phyloP scores from a whole-genome alignment of 2,888 invertebrate species.

The Rhimphoctona megacephalus region DNA sequence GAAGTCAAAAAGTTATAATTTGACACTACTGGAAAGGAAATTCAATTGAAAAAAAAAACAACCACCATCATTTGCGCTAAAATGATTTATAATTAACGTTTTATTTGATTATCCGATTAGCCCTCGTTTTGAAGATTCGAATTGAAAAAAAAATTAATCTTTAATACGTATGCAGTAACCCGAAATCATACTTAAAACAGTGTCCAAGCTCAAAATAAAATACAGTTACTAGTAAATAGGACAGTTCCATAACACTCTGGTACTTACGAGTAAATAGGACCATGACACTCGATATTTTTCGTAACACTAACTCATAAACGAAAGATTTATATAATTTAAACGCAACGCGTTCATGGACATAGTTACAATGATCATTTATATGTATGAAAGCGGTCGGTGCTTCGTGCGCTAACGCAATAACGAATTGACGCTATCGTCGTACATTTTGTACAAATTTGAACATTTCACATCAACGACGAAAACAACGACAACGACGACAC shows the following conservation, averaged over 20 bases:
- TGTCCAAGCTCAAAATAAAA: no score
- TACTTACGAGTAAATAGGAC: not conserved
- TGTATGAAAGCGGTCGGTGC: not conserved
- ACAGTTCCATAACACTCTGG: not conserved
- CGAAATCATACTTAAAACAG: no score
- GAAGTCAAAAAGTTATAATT: not conserved
- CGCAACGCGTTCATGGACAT: not conserved
- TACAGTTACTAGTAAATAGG: not conserved
- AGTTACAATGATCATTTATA: not conserved
- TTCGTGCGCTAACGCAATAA: conserved; percentile 3
- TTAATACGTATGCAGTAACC: no score
- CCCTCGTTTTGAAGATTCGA: not conserved
- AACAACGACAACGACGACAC: conserved; percentile 28
- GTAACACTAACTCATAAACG: not conserved
- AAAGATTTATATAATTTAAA: not conserved
- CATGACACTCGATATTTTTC: not conserved
- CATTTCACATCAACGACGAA: conserved; percentile 41
- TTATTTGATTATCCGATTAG: no score
- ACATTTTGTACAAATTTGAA: conserved; percentile 56
- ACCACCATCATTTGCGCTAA: no score
- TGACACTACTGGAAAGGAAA: not conserved
- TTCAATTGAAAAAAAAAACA: not conserved
- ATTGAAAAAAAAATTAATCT: no score
- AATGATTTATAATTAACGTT: not conserved
- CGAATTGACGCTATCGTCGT: conserved; percentile 17